Base-by-base conservation (phyloP, 2,113 vertebrate species). In the Sebastes fasciatus region DNA sequence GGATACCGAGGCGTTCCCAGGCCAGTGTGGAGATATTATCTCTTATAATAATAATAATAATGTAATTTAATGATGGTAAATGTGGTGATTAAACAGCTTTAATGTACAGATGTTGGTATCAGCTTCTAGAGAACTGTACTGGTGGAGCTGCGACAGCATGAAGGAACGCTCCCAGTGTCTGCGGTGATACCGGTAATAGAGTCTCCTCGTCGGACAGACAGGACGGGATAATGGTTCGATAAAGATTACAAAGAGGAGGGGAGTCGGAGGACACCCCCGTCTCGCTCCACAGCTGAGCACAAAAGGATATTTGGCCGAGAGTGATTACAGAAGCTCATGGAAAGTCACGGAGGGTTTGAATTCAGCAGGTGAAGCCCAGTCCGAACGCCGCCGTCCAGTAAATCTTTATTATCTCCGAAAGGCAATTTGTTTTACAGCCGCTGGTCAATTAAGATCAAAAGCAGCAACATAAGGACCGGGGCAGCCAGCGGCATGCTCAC, bases 281-380 rank as follows among this genome's bases (percentile, higher is more conserved):
- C 86, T 86, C 52, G 67, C 84, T 63, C 45, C 48, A 23, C 84
- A 58, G 89, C 82, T 72, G 60, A 84, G 84, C 82, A 87, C 82
- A 83, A 77, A 88, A 63, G 67, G 81, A 83, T 75, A 83, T 86
- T 85, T 83, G 84, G 75, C 86, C 80, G 84, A 85, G 82, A 84
- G 75, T 85, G 86, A 91, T 91, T 81, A 87, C 61, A 72, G 79
- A 11, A 60, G 75, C 84, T 86, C 77, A 51, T 60, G 72, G 68
- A 63, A 67, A 87, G 77, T 85, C 76, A 78, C 54, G n/a, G n/a
- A 80, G 69, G 79, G 68, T 84, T 72, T 85, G 69, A 42, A 83
- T 51, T 19, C 79, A 78, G 88, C 85, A 74, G 88, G 79, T 85
- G 76, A 80, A 74, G 82, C 63, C 48, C 6, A 14, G 72, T 34